A percentile compares a stretch with the other conserved stretches of the same genome.
Evolutionary conservation across 2,797 vertebrate species (phyloP).

Genomic region (Anniella stebbinsi): DNA sequence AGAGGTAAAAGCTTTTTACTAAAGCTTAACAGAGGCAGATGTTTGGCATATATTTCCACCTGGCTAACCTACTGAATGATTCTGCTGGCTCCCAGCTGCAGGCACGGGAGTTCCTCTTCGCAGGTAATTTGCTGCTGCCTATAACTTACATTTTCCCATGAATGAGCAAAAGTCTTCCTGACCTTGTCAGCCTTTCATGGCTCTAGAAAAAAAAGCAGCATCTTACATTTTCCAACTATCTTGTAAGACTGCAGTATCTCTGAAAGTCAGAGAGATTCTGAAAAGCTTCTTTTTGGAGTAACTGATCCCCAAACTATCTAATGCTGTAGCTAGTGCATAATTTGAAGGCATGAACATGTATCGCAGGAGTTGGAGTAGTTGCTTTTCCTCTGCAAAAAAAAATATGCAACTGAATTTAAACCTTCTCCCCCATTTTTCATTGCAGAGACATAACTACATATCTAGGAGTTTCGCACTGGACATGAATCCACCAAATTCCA

Average conservation of each 20-base stretch:
- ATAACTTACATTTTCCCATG: constrained; percentile 29
- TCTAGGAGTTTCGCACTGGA: constrained; percentile 38
- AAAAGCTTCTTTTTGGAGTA: neutral
- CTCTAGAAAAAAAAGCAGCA: constrained; percentile 6
- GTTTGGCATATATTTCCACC: constrained; percentile 49
- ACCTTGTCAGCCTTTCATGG: constrained; percentile 44
- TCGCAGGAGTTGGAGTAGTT: neutral
- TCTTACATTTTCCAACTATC: neutral
- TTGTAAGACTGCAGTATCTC: neutral
- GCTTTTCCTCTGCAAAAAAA: neutral
- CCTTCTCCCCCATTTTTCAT: neutral
- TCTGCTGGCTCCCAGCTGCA: constrained; percentile 41
- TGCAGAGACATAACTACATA: constrained; percentile 27
- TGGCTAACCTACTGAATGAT: neutral
- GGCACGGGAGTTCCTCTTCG: constrained; percentile 35
- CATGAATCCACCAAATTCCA: neutral
- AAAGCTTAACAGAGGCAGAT: constrained; percentile 21
- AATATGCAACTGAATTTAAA: neutral
- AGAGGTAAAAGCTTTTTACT: constrained; percentile 21
- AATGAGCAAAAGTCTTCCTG: constrained; percentile 31
- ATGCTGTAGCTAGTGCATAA: neutral
- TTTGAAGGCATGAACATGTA: neutral
- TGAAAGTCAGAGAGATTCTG: neutral
- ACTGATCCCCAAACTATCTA: neutral
- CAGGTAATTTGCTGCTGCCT: constrained; percentile 50